Percentiles rank a stretch among this genome's conserved stretches.
These are phyloP conservation scores for Drosophila hydei DNA, from an alignment of 1,140 invertebrate species.

Conservation along the genomic window DNA sequence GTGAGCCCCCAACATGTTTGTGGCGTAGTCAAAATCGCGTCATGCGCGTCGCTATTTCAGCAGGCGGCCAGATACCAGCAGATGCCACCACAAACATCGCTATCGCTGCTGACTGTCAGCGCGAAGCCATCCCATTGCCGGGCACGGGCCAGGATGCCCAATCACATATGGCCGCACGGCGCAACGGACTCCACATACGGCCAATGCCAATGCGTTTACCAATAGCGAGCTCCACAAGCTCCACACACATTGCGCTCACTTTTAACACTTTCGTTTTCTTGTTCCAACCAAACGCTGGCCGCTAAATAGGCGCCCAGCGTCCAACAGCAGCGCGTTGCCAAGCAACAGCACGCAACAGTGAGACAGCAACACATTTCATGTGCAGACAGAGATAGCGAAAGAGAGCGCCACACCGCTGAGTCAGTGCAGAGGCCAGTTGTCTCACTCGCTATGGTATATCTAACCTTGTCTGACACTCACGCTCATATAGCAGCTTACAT, in stretches of 20 bases:
- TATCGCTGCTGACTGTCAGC: too few species aligned
- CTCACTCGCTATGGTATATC: slow-evolving; percentile 21
- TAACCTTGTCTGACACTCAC: slow-evolving; percentile 1
- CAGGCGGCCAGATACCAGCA: slow-evolving; percentile 55
- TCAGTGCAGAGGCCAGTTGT: slow-evolving; percentile 9
- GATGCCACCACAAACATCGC: neutral
- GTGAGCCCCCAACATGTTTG: slow-evolving; percentile 59
- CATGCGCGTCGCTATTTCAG: slow-evolving; percentile 76
- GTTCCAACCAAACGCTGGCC: slow-evolving; percentile 83
- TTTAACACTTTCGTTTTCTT: slow-evolving; percentile 84
- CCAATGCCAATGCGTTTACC: slow-evolving; percentile 43
- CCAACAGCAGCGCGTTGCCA: slow-evolving; percentile 38
- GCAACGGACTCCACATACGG: slow-evolving; percentile 57
- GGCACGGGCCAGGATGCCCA: slow-evolving; percentile 45
- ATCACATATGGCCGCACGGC: slow-evolving; percentile 59
- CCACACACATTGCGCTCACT: slow-evolving; percentile 32
- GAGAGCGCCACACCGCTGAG: slow-evolving; percentile 11
- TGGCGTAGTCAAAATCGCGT: slow-evolving; percentile 68
- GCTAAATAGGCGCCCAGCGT: slow-evolving; percentile 76
- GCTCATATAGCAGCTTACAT: neutral
- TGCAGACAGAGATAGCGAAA: neutral
- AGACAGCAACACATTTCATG: slow-evolving; percentile 3
- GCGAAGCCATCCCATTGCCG: slow-evolving; percentile 23
- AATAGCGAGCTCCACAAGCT: slow-evolving; percentile 37
- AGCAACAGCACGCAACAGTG: slow-evolving; percentile 29